phyloP scores from a whole-genome alignment of 2,797 vertebrate genomes.

The Alectoris magna region DNA sequence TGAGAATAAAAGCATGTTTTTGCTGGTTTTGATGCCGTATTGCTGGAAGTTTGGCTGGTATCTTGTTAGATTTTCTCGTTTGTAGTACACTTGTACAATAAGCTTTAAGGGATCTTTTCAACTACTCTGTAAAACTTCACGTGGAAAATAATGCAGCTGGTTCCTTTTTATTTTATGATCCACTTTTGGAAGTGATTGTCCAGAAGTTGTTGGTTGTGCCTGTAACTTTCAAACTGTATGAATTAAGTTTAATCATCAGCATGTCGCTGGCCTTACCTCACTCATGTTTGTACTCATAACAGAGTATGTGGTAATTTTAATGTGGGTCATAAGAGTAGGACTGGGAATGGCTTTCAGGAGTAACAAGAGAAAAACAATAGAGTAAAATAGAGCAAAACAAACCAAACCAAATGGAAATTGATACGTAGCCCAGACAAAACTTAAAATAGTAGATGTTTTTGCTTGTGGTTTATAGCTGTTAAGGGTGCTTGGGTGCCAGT shows the following conservation, averaged over 20 bases:
- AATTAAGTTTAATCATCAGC: conserved; percentile 40
- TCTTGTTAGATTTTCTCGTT: background rate
- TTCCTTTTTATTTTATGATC: background rate
- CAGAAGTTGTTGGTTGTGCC: background rate
- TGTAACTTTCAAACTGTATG: background rate
- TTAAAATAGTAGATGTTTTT: conserved; percentile 58
- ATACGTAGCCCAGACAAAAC: conserved; percentile 1
- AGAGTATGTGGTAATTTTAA: conserved; percentile 47
- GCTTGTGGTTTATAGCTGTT: background rate
- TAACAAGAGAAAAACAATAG: conserved; percentile 33
- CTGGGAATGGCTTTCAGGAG: conserved; percentile 28
- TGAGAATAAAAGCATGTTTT: conserved; percentile 24
- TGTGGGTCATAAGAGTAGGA: conserved; percentile 17
- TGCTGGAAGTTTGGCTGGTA: conserved; percentile 10
- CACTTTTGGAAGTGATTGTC: background rate
- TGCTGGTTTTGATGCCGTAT: background rate
- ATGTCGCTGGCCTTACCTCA: conserved; percentile 7
- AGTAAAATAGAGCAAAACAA: conserved; percentile 39
- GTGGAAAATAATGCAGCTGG: background rate
- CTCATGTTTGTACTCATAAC: conserved; percentile 36
- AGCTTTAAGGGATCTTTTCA: conserved; percentile 9
- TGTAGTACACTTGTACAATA: background rate
- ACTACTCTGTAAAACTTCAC: conserved; percentile 4
- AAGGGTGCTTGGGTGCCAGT: conserved; percentile 1
- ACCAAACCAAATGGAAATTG: conserved; percentile 26